These are phyloP conservation scores for Haplochromis vanheusdeni DNA, from an alignment of 2,113 vertebrate genomes.

Conservation along the genomic window DNA sequence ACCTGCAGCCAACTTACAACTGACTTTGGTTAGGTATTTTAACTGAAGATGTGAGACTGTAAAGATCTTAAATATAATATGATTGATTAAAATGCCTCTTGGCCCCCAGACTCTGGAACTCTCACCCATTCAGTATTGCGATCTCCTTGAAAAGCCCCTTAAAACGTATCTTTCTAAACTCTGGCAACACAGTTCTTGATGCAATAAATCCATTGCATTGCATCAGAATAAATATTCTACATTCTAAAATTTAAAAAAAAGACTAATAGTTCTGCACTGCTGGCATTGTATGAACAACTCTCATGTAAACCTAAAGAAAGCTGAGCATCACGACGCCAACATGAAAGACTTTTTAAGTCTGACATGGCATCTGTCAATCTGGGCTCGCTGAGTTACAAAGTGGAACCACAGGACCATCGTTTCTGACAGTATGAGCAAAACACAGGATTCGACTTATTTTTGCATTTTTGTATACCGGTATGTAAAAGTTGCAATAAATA, in stretches of 20 bases:
- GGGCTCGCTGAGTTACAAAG: neutral
- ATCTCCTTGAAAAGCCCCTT: neutral
- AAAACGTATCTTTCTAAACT: neutral
- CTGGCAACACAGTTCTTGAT: rapidly evolving
- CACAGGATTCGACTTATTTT: rapidly evolving
- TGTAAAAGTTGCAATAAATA: neutral
- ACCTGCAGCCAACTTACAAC: neutral
- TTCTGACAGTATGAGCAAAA: neutral
- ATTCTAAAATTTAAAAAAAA: neutral
- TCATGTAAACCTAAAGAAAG: neutral
- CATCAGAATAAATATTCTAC: neutral
- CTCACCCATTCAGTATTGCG: neutral
- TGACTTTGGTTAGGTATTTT: neutral
- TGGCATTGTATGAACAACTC: neutral
- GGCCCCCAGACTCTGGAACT: neutral
- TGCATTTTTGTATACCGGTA: neutral
- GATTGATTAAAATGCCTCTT: neutral
- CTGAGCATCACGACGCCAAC: neutral
- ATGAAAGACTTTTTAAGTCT: neutral
- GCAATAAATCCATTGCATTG: neutral
- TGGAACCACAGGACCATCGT: neutral
- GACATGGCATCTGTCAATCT: neutral
- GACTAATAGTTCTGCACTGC: neutral
- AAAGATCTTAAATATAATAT: neutral
- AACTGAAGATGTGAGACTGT: neutral